Percentiles rank a stretch among this genome's conserved stretches.
These are phyloP conservation scores for Gisinianus flammeolus DNA, from an alignment of 2,888 invertebrate species.

Conservation along the genomic window DNA sequence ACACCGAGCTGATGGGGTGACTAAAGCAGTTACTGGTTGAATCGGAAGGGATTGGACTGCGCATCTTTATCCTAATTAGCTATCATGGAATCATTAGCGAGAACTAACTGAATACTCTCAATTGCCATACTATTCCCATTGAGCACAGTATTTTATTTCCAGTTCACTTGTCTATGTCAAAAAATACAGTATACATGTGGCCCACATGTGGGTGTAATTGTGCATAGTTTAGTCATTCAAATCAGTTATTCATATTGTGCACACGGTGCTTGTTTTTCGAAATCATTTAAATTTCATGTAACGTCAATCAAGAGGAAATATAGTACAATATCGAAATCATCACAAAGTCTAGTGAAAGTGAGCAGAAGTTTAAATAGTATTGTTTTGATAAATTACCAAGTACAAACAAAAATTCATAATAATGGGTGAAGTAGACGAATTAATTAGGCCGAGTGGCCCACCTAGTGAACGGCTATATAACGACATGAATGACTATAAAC, in stretches of 20 bases:
- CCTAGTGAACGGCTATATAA: slow-evolving; percentile 53
- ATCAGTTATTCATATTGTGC: too few species aligned
- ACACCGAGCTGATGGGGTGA: background rate
- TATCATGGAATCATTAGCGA: background rate
- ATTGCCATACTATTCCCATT: background rate
- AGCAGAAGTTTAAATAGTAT: slow-evolving; percentile 4
- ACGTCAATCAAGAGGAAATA: too few species aligned
- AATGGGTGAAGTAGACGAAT: slow-evolving; percentile 51
- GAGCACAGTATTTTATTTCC: background rate
- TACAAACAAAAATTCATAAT: background rate
- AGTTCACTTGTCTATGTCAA: background rate
- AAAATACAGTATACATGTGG: background rate
- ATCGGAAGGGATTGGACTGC: background rate
- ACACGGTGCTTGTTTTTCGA: too few species aligned
- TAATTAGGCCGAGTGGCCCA: slow-evolving; percentile 50
- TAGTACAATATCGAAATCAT: background rate
- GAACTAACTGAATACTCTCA: background rate
- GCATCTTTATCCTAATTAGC: too few species aligned
- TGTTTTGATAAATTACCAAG: background rate
- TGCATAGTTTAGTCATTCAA: too few species aligned
- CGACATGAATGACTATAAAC: slow-evolving; percentile 64
- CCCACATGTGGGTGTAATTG: background rate
- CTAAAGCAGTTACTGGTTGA: slow-evolving; percentile 28
- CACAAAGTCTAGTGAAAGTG: slow-evolving; percentile 1
- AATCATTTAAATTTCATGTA: too few species aligned